Conservation (phyloP, 1,140 invertebrate genomes). For the Paracyclopina nana region DNA sequence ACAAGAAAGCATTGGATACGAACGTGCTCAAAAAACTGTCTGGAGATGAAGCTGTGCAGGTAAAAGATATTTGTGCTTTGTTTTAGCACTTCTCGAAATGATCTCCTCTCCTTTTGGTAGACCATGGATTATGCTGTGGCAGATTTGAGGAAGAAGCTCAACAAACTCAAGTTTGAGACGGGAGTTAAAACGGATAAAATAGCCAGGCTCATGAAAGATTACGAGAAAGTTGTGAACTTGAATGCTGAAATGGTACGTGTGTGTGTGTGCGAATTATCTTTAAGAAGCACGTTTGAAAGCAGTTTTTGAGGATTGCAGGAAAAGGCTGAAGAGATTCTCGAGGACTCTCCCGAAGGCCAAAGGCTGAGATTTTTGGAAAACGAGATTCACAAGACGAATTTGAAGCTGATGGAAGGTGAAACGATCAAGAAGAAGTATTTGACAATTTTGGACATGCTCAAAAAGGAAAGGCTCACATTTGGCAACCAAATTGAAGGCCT, state of each 20-base stretch:
- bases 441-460: constrained; percentile 15
- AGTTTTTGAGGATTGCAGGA: constrained; percentile 4
- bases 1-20: constrained; percentile 1
- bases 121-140: constrained; percentile 11
- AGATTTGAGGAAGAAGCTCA: constrained; percentile 11
- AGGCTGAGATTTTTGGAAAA: constrained; percentile 16
- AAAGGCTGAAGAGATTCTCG: constrained; percentile 11
- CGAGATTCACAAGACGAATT: constrained; percentile 16
- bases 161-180: constrained; percentile 5
- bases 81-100: not conserved
- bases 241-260: constrained; percentile 8
- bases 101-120: not conserved
- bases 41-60: constrained; percentile 11
- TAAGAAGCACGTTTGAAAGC: not conserved
- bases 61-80: not conserved
- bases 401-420: constrained; percentile 17
- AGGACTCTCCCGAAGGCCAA: constrained; percentile 13
- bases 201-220: constrained; percentile 7
- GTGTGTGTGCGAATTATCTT: too few relatives aligned
- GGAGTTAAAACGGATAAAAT: not conserved
- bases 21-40: constrained; percentile 8
- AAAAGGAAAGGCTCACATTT: constrained; percentile 14
- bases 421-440: constrained; percentile 17
- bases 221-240: constrained; percentile 9
- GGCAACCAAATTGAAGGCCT: constrained; percentile 11